Percentiles rank a stretch among this genome's conserved stretches.
Evolutionary conservation across 2,888 invertebrate genomes (phyloP).

Genomic region (Cacoxenus indagator): DNA sequence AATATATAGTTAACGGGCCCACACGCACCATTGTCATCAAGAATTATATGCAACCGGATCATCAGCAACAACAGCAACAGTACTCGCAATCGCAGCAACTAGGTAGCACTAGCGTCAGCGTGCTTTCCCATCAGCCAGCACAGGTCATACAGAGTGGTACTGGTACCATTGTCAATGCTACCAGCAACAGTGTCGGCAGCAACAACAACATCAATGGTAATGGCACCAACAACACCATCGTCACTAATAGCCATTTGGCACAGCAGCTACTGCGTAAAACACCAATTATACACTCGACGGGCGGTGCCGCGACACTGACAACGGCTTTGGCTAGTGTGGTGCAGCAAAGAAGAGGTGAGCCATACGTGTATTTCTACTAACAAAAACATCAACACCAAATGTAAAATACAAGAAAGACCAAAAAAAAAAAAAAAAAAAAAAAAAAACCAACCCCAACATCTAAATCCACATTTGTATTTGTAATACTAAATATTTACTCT

Average conservation of each 20-base stretch:
- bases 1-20: constrained; percentile 53
- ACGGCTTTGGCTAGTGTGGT: constrained; percentile 61
- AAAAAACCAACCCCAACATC: background rate
- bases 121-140: constrained; percentile 44
- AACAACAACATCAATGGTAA: constrained; percentile 36
- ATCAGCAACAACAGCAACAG: no score
- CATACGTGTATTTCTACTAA: background rate
- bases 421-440: no score
- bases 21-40: constrained; percentile 67
- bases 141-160: constrained; percentile 61
- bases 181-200: constrained; percentile 38
- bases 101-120: constrained; percentile 3
- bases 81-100: background rate
- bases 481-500: no score
- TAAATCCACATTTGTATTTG: background rate
- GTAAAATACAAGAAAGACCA: no score
- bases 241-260: constrained; percentile 44
- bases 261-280: constrained; percentile 65
- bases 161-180: constrained; percentile 42
- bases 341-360: constrained; percentile 61
- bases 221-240: constrained; percentile 35
- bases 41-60: constrained; percentile 66
- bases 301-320: constrained; percentile 50
- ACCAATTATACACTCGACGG: constrained; percentile 65
- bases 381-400: background rate